Conservation (phyloP, 2,797 vertebrate genomes). For the Chiroxiphia lanceolata region DNA sequence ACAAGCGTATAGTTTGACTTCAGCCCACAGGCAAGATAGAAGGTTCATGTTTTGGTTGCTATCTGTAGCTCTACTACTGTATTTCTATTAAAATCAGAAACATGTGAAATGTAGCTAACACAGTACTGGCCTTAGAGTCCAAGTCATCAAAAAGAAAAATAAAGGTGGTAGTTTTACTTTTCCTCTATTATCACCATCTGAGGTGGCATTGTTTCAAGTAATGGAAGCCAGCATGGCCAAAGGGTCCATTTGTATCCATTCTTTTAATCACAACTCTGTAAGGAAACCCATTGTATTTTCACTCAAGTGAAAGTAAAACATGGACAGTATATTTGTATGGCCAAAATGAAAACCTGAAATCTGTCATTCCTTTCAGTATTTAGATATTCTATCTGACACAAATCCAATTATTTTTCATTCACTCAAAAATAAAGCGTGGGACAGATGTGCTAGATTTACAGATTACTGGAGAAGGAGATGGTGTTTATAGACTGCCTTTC, state of each 20-base stretch:
- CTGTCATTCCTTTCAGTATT: not conserved
- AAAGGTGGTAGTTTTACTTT: not conserved
- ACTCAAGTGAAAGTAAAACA: not conserved
- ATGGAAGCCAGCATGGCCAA: not conserved
- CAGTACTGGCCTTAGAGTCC: not conserved
- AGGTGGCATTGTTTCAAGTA: not conserved
- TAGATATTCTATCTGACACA: constrained; percentile 4
- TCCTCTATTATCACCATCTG: not conserved
- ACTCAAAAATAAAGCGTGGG: constrained; percentile 1
- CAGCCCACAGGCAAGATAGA: not conserved
- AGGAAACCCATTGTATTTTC: not conserved
- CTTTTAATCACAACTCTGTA: not conserved
- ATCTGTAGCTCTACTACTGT: not conserved
- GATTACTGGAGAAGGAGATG: not conserved
- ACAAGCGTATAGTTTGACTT: not conserved
- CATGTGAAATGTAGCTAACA: not conserved
- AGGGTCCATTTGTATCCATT: not conserved
- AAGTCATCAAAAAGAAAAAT: not conserved
- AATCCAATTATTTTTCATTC: constrained; percentile 1
- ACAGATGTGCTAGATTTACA: constrained; percentile 9
- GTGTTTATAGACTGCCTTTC: not conserved
- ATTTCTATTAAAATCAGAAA: not conserved
- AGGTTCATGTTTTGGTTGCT: not conserved
- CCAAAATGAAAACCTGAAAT: not conserved
- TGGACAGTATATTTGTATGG: not conserved